phyloP scores from a whole-genome alignment of 2,113 vertebrate species.

The Albula glossodonta region DNA sequence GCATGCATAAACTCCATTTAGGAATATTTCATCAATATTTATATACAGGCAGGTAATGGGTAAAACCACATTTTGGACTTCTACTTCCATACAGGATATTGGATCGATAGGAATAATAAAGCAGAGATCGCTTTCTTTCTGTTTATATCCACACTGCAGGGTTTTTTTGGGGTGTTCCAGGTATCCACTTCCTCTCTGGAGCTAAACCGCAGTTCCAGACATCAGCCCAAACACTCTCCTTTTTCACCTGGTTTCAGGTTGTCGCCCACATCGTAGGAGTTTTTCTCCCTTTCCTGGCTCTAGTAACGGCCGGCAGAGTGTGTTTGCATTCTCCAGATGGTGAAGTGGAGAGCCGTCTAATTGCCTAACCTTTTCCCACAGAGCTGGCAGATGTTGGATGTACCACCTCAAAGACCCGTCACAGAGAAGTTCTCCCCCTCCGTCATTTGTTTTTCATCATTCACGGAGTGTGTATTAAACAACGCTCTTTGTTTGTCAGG shows the following conservation, averaged over 20 bases:
- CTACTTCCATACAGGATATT: constrained; percentile 45
- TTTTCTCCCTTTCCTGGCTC: not conserved
- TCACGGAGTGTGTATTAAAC: constrained; percentile 26
- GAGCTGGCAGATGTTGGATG: not conserved
- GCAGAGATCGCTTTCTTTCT: constrained; percentile 31
- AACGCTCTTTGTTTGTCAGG: constrained; percentile 46
- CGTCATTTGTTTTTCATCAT: constrained; percentile 39
- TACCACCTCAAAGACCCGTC: not conserved
- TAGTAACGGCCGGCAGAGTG: not conserved
- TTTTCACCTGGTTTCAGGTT: not conserved
- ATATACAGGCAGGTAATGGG: constrained; percentile 32
- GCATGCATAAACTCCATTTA: not conserved
- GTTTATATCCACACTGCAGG: not conserved
- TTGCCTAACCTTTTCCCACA: not conserved
- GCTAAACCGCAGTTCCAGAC: constrained; percentile 5
- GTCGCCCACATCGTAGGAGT: not conserved
- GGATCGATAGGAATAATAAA: constrained; percentile 48
- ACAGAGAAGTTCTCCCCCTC: not conserved
- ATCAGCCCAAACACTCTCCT: constrained; percentile 42
- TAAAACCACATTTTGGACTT: constrained; percentile 45
- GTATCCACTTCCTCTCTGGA: constrained; percentile 27
- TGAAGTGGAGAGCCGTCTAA: not conserved
- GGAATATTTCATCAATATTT: not conserved
- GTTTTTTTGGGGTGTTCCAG: not conserved
- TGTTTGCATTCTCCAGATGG: constrained; percentile 20